These are phyloP conservation scores for Paratrypauchen microcephalus DNA, from an alignment of 2,797 vertebrate species.

Conservation along the genomic window DNA sequence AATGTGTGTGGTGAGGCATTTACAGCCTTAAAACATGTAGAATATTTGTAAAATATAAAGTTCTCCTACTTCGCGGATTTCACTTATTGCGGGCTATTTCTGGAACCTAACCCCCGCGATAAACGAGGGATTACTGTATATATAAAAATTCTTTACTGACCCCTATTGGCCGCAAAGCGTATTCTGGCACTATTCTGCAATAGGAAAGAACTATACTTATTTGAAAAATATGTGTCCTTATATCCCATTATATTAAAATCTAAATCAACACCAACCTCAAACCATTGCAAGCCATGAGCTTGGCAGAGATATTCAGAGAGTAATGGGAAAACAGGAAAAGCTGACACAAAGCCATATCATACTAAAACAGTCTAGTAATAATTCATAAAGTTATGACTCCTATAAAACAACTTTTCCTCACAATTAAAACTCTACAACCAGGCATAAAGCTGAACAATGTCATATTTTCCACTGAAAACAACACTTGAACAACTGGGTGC, in stretches of 20 bases:
- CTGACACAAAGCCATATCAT: background rate
- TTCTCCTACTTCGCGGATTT: too few relatives aligned
- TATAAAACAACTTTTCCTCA: slow-evolving; percentile 5
- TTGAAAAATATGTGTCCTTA: background rate
- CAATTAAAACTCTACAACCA: slow-evolving; percentile 23
- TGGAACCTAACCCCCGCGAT: too few relatives aligned
- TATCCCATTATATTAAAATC: background rate
- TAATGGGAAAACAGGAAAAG: background rate
- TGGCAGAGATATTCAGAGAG: background rate
- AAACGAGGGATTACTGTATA: too few relatives aligned
- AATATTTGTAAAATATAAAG: too few relatives aligned
- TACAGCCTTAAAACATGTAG: too few relatives aligned
- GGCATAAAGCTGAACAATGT: slow-evolving; percentile 37
- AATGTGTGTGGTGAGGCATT: too few relatives aligned
- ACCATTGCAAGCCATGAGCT: background rate
- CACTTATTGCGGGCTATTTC: too few relatives aligned
- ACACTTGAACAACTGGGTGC: slow-evolving; percentile 25
- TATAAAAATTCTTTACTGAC: background rate
- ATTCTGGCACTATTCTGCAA: background rate
- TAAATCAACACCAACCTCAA: background rate
- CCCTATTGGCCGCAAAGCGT: background rate
- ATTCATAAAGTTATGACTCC: slow-evolving; percentile 15
- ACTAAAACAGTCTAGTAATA: background rate
- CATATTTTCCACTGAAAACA: slow-evolving; percentile 55
- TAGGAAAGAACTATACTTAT: too few relatives aligned